These are phyloP conservation scores for Sinocyclocheilus rhinocerous DNA, from an alignment of 2,113 vertebrate genomes.

Conservation along the genomic window DNA sequence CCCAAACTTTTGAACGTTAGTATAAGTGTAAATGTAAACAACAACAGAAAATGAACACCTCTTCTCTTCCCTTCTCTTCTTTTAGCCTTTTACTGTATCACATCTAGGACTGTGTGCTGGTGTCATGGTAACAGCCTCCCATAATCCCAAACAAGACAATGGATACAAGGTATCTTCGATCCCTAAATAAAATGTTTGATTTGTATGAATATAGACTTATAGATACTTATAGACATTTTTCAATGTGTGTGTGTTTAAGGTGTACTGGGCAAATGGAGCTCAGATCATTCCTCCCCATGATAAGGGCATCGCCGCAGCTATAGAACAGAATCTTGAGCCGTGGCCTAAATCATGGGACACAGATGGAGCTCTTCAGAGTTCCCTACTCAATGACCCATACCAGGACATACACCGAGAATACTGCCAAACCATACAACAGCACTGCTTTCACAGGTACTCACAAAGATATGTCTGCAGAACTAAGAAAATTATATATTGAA, in stretches of 20 bases:
- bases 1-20: too few species aligned
- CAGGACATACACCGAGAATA: conserved; percentile 81
- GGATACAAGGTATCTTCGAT: conserved; percentile 87
- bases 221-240: not conserved
- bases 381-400: conserved; percentile 83
- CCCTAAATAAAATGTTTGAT: not conserved
- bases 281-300: conserved; percentile 96
- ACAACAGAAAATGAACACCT: not conserved
- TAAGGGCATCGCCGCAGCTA: conserved; percentile 85
- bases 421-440: conserved; percentile 87
- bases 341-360: conserved; percentile 92
- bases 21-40: too few species aligned
- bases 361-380: conserved; percentile 74
- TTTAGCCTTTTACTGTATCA: conserved; percentile 90
- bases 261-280: conserved; percentile 96
- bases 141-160: conserved; percentile 98
- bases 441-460: conserved; percentile 89
- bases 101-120: conserved; percentile 90
- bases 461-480: not conserved
- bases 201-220: not conserved
- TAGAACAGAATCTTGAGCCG: conserved; percentile 88
- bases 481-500: too few species aligned
- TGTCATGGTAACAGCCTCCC: conserved; percentile 96
- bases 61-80: conserved; percentile 33
- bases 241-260: conserved; percentile 72